Evolutionary conservation across 2,888 invertebrate genomes (phyloP).

Genomic region (Molorchus minor): DNA sequence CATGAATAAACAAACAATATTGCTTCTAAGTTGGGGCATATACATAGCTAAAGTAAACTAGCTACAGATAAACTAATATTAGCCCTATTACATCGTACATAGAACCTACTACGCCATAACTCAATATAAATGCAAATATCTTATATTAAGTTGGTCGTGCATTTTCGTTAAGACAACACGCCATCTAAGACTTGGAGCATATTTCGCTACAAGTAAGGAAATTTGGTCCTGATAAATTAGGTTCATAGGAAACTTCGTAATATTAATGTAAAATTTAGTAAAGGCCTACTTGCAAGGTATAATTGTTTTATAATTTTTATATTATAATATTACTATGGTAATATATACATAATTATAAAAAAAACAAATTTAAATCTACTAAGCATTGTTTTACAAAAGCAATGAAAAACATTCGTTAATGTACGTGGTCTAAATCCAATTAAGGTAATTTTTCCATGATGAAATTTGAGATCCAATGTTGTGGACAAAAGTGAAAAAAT

Average conservation of each 20-base stretch:
- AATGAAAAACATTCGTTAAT: too few relatives aligned
- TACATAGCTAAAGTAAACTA: conserved; percentile 60
- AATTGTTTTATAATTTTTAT: too few relatives aligned
- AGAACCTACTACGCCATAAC: conserved; percentile 58
- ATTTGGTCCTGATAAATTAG: conserved; percentile 26
- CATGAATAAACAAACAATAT: conserved; percentile 58
- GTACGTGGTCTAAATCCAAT: too few relatives aligned
- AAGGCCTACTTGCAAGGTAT: too few relatives aligned
- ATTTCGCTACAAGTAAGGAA: conserved; percentile 35
- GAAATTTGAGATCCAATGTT: too few relatives aligned
- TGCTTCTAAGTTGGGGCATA: conserved; percentile 57
- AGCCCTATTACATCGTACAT: conserved; percentile 58
- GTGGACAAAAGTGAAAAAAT: too few relatives aligned
- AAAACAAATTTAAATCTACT: too few relatives aligned
- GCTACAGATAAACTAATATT: conserved; percentile 62
- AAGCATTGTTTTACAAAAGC: too few relatives aligned
- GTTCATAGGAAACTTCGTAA: conserved; percentile 25
- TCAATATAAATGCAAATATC: conserved; percentile 64
- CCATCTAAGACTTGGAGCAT: conserved; percentile 51
- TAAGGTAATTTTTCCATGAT: too few relatives aligned
- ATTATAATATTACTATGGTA: too few relatives aligned
- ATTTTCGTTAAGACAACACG: conserved; percentile 61
- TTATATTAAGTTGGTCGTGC: conserved; percentile 61
- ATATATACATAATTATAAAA: too few relatives aligned
- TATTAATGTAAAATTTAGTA: too few relatives aligned